Evolutionary conservation across 2,888 invertebrate genomes (phyloP).

Genomic region (Lepas anatifera): DNA sequence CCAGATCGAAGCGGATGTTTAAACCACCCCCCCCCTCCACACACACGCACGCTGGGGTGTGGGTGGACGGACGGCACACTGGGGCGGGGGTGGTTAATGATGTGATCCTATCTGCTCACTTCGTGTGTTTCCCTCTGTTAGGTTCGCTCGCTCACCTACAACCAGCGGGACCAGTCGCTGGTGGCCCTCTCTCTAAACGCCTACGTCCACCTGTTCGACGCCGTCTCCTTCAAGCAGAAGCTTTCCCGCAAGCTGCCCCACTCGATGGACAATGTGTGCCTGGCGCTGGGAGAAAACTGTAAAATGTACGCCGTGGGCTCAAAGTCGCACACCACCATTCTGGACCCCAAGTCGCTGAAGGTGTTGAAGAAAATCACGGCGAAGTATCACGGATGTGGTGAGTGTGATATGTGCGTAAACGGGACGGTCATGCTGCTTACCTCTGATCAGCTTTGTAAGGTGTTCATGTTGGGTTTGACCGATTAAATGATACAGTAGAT

Average conservation of each 20-base stretch:
- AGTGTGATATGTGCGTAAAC: too few relatives aligned
- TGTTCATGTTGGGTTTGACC: too few relatives aligned
- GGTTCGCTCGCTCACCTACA: conserved; percentile 76
- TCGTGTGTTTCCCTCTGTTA: too few relatives aligned
- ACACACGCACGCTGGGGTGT: too few relatives aligned
- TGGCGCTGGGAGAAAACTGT: conserved; percentile 72
- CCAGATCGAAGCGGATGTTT: too few relatives aligned
- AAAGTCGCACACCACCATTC: conserved; percentile 75
- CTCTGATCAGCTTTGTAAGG: too few relatives aligned
- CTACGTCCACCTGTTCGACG: conserved; percentile 87
- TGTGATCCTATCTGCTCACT: too few relatives aligned
- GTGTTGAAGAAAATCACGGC: conserved; percentile 62
- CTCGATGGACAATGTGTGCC: conserved; percentile 83
- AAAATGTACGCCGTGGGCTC: conserved; percentile 82
- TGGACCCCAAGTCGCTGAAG: conserved; percentile 78
- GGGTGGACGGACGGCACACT: too few relatives aligned
- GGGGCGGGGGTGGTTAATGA: too few relatives aligned
- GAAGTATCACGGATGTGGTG: conserved; percentile 76
- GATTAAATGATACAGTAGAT: too few relatives aligned
- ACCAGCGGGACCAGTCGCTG: conserved; percentile 70
- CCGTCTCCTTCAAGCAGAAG: conserved; percentile 43
- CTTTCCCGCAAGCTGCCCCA: conserved; percentile 74
- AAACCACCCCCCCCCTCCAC: too few relatives aligned
- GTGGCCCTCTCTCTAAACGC: conserved; percentile 85
- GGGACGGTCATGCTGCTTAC: too few relatives aligned